Percentiles rank a stretch among this genome's conserved stretches.
Evolutionary conservation across 2,888 invertebrate genomes (phyloP).

Genomic region (Zonitis immaculata): DNA sequence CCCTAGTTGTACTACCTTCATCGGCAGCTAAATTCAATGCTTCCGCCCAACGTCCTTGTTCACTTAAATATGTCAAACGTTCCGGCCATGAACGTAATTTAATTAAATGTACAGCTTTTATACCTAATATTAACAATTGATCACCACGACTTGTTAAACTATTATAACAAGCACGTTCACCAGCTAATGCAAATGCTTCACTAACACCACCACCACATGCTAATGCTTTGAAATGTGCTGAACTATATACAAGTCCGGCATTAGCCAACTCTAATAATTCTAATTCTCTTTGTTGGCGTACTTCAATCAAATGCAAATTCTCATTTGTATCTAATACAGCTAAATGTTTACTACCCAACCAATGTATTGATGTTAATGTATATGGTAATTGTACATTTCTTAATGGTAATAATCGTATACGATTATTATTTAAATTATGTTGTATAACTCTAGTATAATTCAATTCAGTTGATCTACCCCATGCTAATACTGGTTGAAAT

Average conservation of each 20-base stretch:
- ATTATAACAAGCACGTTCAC: constrained; percentile 69
- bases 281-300: constrained; percentile 79
- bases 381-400: constrained; percentile 67
- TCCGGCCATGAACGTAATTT: constrained; percentile 64
- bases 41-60: constrained; percentile 55
- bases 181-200: constrained; percentile 71
- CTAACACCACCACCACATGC: constrained; percentile 94
- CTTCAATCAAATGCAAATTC: constrained; percentile 83
- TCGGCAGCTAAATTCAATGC: constrained; percentile 55
- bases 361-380: constrained; percentile 70
- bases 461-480: constrained; percentile 77
- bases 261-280: constrained; percentile 76
- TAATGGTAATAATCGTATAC: constrained; percentile 57
- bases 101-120: constrained; percentile 55
- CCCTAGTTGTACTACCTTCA: constrained; percentile 44
- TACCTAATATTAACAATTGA: constrained; percentile 67
- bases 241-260: constrained; percentile 79
- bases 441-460: constrained; percentile 75
- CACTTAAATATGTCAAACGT: constrained; percentile 59
- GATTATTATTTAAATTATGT: constrained; percentile 52
- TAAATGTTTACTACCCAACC: constrained; percentile 78
- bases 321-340: constrained; percentile 83
- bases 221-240: constrained; percentile 83
- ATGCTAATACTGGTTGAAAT: constrained; percentile 76
- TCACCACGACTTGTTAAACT: constrained; percentile 64